Evolutionary conservation across 2,113 vertebrate species (phyloP), one percentile per base, ranked within the genome.

Genomic region (Tetrao urogallus): DNA sequence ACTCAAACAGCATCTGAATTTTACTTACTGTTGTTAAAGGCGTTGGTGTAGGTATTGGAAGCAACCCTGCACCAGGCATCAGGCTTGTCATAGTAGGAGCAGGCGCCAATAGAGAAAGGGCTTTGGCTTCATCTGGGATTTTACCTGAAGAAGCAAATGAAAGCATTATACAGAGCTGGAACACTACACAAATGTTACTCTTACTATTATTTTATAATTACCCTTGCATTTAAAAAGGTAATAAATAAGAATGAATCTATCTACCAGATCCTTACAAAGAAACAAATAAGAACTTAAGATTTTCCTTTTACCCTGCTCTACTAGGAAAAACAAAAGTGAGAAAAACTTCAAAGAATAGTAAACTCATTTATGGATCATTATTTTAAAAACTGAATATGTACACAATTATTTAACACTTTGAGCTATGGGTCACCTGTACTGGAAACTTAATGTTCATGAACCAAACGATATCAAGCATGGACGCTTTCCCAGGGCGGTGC

Each of bases 371-470:
- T 97, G 97, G 98, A 98, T 98, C 94, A 98, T 97, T 98, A 98
- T 97, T 98, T 98, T 97, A 92, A 98, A 98, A 98, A 98, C 34
- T 98, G 97, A 98, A 99, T 98, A 98, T 98, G 98, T 98, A 99
- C 88, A 99, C 95, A 99, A 99, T 99, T 98, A 99, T 98, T 99
- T 98, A 99, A 99, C 99, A 99, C 99, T 99, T 99, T 97, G 99
- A 99, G 98, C 98, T 98, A 99, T 99, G 98, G 98, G 99, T 99
- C 99, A 99, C 99, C 99, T 99, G 99, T 98, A 99, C 99, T 99
- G 99, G 99, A 99, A 99, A 99, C 99, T 99, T 99, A 99, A 99
- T 97, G 99, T 98, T 99, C 99, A 99, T 99, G 99, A 99, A 99
- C 99, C 98, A 98, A 99, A 99, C 99, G 99, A 99, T 99, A 99